Conservation (phyloP, 2,797 vertebrate genomes). For the Somateria mollissima region DNA sequence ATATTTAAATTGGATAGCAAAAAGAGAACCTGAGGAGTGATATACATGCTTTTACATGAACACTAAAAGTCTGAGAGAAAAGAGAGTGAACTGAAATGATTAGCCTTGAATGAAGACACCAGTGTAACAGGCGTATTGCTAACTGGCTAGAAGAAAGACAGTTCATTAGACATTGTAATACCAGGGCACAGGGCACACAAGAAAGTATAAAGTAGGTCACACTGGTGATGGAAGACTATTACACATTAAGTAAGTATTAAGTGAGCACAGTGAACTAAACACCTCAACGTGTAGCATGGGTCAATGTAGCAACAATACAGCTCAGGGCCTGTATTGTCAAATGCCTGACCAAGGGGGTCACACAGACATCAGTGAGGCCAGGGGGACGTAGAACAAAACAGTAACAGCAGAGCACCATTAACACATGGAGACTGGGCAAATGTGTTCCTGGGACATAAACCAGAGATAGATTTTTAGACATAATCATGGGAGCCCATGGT, state of each 20-base stretch:
- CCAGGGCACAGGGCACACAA: background rate
- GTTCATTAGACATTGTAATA: background rate
- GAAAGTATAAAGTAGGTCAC: background rate
- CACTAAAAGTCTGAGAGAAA: background rate
- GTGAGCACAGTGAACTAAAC: background rate
- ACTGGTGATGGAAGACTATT: background rate
- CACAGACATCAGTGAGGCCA: fast-evolving
- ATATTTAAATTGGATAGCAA: background rate
- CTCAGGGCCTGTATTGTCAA: background rate
- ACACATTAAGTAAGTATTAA: background rate
- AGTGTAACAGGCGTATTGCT: background rate
- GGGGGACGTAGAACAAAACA: background rate
- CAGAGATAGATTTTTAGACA: background rate
- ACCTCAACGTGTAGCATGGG: background rate
- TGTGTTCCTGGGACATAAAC: background rate
- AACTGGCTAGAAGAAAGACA: background rate
- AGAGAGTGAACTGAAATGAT: background rate
- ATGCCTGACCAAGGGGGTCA: background rate
- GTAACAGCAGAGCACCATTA: background rate
- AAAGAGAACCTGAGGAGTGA: background rate
- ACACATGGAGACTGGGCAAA: background rate
- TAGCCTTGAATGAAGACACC: background rate
- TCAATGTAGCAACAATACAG: background rate
- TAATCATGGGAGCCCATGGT: background rate
- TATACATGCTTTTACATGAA: background rate